Conservation (phyloP, 2,797 vertebrate genomes). For the Simalia tracyae region DNA sequence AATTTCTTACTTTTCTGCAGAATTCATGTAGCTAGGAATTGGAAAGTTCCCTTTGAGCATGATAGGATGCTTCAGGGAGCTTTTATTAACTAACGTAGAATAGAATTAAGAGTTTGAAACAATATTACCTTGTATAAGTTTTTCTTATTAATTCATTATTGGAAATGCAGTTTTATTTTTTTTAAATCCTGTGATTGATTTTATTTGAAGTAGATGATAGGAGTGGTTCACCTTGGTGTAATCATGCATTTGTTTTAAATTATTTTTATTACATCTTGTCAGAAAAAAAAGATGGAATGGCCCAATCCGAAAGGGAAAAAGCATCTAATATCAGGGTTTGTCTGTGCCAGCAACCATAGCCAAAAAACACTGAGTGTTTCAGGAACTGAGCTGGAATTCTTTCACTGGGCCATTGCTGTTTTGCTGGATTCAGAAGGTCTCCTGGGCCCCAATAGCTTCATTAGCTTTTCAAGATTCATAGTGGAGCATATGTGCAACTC, state of each 20-base stretch:
- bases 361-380: not conserved
- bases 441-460: not conserved
- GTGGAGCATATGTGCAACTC: not conserved
- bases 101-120: not conserved
- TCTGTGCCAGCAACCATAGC: not conserved
- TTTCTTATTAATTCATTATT: not conserved
- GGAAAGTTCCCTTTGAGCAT: not conserved
- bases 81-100: not conserved
- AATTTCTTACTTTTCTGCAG: not conserved
- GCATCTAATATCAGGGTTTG: not conserved
- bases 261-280: not conserved
- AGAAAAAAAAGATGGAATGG: not conserved
- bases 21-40: not conserved
- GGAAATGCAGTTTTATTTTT: not conserved
- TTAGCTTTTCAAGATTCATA: not conserved
- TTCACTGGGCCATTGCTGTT: not conserved
- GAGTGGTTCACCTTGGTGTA: not conserved
- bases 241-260: not conserved
- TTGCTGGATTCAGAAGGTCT: not conserved
- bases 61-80: not conserved
- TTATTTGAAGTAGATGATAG: not conserved
- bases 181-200: not conserved
- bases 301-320: not conserved
- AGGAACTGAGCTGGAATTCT: not conserved
- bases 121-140: not conserved